Percentiles rank a stretch among this genome's conserved stretches.
phyloP scores from a whole-genome alignment of 2,113 vertebrate genomes.

The Chroicocephalus ridibundus region DNA sequence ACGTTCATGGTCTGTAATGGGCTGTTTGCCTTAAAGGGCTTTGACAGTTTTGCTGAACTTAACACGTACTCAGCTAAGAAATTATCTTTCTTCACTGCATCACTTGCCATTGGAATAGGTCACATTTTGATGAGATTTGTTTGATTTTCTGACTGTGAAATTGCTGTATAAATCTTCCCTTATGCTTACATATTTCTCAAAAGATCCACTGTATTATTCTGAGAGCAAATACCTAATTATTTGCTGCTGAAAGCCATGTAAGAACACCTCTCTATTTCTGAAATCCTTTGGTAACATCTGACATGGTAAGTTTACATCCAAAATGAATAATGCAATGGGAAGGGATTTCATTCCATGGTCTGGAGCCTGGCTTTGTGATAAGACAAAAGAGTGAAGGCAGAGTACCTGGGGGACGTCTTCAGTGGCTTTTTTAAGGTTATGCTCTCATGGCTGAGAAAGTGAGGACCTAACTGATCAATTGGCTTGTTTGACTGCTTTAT shows the following conservation, averaged over 20 bases:
- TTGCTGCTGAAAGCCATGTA: slow-evolving; percentile 7
- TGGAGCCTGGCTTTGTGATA: not conserved
- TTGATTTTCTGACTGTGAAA: slow-evolving; percentile 30
- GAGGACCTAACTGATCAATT: not conserved
- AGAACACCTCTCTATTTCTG: not conserved
- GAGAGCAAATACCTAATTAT: slow-evolving; percentile 46
- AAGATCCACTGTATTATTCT: not conserved
- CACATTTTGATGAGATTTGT: slow-evolving; percentile 35
- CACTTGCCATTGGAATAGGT: slow-evolving; percentile 63
- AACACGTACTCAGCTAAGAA: not conserved
- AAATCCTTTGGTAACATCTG: slow-evolving; percentile 18
- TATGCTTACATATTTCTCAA: not conserved
- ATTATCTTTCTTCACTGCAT: slow-evolving; percentile 36
- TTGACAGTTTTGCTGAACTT: slow-evolving; percentile 51
- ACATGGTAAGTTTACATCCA: not conserved
- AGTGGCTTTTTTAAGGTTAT: not conserved
- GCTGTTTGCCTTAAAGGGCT: slow-evolving; percentile 32
- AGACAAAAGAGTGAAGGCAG: not conserved
- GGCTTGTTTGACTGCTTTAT: not conserved
- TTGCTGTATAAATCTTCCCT: not conserved
- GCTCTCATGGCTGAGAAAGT: not conserved
- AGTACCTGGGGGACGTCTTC: not conserved
- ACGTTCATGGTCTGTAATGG: slow-evolving; percentile 1
- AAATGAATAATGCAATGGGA: not conserved
- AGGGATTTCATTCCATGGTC: not conserved